These are phyloP conservation scores for Macroteleia sp. DNA, from an alignment of 2,888 invertebrate species.

Conservation along the genomic window DNA sequence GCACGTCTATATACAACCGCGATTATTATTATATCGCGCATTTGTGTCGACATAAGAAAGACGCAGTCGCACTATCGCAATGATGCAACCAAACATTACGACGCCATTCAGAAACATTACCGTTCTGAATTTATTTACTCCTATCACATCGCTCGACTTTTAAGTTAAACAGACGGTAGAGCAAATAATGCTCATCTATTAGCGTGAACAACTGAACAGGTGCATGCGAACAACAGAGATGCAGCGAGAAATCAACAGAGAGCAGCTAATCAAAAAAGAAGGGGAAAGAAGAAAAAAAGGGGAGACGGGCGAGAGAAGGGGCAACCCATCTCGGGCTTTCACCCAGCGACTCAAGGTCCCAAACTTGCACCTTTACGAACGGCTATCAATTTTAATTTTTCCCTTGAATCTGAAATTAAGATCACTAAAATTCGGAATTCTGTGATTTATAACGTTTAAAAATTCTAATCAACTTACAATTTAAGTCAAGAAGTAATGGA, in stretches of 20 bases:
- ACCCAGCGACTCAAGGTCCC: too few species aligned
- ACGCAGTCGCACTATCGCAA: slow-evolving; percentile 16
- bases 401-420: too few species aligned
- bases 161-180: background rate
- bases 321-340: too few species aligned
- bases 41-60: slow-evolving; percentile 61
- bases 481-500: too few species aligned
- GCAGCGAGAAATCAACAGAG: slow-evolving; percentile 22
- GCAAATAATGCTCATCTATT: slow-evolving; percentile 10
- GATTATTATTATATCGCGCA: slow-evolving; percentile 62
- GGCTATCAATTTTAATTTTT: too few species aligned
- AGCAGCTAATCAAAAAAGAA: slow-evolving; percentile 33
- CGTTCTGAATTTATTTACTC: slow-evolving; percentile 28
- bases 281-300: too few species aligned
- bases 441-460: too few species aligned
- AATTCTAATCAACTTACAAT: too few species aligned
- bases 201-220: slow-evolving; percentile 29
- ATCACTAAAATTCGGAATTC: too few species aligned
- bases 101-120: slow-evolving; percentile 30
- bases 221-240: slow-evolving; percentile 41
- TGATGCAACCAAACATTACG: slow-evolving; percentile 21
- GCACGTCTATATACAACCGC: slow-evolving; percentile 53
- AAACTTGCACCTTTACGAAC: too few species aligned
- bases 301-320: too few species aligned
- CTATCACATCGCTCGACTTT: slow-evolving; percentile 1